phyloP scores from a whole-genome alignment of 2,113 vertebrate species.

The Oenanthe melanoleuca region DNA sequence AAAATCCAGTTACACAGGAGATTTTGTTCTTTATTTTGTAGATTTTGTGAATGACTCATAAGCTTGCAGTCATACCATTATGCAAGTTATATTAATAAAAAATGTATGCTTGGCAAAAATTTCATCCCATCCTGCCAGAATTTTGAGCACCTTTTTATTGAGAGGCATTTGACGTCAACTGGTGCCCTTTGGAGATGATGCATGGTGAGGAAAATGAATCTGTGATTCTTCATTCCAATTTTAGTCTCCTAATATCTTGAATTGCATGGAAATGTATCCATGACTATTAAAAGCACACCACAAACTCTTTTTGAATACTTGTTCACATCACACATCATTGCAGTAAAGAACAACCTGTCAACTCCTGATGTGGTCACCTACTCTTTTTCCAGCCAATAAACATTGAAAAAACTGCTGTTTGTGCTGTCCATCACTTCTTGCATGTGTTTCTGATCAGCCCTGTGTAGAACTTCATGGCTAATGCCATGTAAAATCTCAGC shows the following conservation, averaged over 20 bases:
- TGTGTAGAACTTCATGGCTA: background rate
- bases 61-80: background rate
- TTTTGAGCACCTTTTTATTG: constrained; percentile 35
- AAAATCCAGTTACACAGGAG: background rate
- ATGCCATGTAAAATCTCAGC: background rate
- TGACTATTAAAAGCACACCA: background rate
- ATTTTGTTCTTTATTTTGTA: constrained; percentile 23
- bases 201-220: background rate
- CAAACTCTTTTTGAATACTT: background rate
- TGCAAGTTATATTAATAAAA: constrained; percentile 34
- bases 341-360: background rate
- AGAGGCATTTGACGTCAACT: background rate
- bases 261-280: background rate
- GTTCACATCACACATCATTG: background rate
- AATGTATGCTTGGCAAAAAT: constrained; percentile 35
- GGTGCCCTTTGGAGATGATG: background rate
- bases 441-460: background rate
- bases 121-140: background rate
- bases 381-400: background rate
- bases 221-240: background rate
- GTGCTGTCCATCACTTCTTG: background rate
- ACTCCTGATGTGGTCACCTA: background rate
- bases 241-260: background rate
- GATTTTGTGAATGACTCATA: constrained; percentile 30
- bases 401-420: fast-evolving